Evolutionary conservation across 2,113 vertebrate species (phyloP).

Genomic region (Zootoca vivipara): DNA sequence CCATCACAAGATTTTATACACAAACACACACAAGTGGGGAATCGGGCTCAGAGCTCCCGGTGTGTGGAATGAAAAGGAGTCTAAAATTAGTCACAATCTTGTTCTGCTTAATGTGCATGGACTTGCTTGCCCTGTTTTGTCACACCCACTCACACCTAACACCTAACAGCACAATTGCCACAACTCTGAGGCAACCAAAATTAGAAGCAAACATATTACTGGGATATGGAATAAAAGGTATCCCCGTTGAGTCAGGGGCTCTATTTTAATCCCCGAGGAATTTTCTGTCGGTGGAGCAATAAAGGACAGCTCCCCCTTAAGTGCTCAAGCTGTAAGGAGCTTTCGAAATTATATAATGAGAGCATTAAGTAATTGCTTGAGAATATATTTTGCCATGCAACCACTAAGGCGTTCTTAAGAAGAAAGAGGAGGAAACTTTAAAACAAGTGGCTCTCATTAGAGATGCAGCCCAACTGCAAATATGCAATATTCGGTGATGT

Average conservation of each 20-base stretch:
- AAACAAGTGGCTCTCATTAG: not conserved
- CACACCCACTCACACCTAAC: not conserved
- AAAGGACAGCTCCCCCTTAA: conserved; percentile 39
- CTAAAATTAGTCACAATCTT: not conserved
- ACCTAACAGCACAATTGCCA: conserved; percentile 19
- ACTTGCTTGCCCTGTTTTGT: not conserved
- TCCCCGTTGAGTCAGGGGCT: not conserved
- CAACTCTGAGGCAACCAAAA: conserved; percentile 25
- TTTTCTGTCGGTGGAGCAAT: conserved; percentile 41
- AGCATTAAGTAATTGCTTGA: conserved; percentile 43
- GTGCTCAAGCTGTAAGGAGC: conserved; percentile 48
- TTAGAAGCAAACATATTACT: conserved; percentile 44
- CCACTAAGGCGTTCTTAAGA: not conserved
- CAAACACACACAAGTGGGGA: not conserved
- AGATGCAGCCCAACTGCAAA: not conserved
- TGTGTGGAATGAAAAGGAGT: not conserved
- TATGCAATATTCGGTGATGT: not conserved
- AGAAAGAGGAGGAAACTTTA: not conserved
- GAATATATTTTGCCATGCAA: conserved; percentile 16
- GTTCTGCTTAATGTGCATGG: not conserved
- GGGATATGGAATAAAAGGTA: conserved; percentile 44
- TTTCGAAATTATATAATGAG: conserved; percentile 45
- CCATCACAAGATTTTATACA: not conserved
- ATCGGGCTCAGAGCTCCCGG: not conserved
- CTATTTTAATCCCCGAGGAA: conserved; percentile 52